These are phyloP conservation scores for Gallinago undulata DNA, from an alignment of 2,113 vertebrate species.

Conservation along the genomic window DNA sequence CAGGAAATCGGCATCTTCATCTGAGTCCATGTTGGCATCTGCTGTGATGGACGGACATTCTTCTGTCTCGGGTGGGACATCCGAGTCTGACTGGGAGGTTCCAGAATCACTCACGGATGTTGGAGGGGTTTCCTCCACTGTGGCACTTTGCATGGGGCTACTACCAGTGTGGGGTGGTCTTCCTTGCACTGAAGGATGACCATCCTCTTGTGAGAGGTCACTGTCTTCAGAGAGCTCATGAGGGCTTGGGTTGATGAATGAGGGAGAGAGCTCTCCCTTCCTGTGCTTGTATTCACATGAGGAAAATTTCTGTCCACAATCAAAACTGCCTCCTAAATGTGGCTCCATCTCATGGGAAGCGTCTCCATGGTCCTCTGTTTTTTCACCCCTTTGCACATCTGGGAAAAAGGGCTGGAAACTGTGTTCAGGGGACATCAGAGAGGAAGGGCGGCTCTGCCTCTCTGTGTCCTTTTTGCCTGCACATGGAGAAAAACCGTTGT, in stretches of 20 bases:
- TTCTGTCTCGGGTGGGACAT: constrained; percentile 88
- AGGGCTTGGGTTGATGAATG: constrained; percentile 91
- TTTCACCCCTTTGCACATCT: constrained; percentile 61
- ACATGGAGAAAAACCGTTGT: constrained; percentile 17
- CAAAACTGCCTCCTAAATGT: constrained; percentile 67
- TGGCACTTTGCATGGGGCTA: constrained; percentile 56
- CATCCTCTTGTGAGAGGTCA: constrained; percentile 82
- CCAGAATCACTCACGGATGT: constrained; percentile 93
- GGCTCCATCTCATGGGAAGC: constrained; percentile 76
- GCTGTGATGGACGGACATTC: constrained; percentile 90
- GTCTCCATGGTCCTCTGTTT: constrained; percentile 69
- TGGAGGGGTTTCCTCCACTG: constrained; percentile 91
- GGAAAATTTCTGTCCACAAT: constrained; percentile 75
- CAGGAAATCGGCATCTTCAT: constrained; percentile 92
- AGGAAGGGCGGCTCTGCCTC: constrained; percentile 81
- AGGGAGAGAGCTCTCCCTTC: constrained; percentile 91
- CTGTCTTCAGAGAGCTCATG: constrained; percentile 85
- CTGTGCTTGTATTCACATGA: constrained; percentile 80
- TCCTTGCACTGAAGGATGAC: constrained; percentile 78
- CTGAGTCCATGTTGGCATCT: constrained; percentile 90
- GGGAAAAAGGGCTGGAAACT: constrained; percentile 76
- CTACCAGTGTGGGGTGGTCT: constrained; percentile 62
- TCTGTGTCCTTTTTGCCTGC: constrained; percentile 80
- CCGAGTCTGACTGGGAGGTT: constrained; percentile 93
- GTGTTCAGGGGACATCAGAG: constrained; percentile 81